phyloP scores from a whole-genome alignment of 1,140 invertebrate species.

The Coboldia fuscipes region DNA sequence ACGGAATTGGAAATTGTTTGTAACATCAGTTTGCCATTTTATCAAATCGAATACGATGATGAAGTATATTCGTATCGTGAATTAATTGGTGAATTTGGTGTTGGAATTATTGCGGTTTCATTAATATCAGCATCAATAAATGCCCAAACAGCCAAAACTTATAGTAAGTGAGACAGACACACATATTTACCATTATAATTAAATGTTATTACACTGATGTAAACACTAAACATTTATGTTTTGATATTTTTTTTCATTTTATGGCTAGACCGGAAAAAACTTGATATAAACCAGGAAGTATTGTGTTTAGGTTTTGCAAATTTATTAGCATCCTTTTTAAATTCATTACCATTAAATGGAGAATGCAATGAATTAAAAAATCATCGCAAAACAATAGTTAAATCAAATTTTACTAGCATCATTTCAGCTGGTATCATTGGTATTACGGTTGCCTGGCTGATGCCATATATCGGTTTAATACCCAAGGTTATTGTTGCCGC shows the following conservation, averaged over 20 bases:
- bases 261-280: too few species aligned
- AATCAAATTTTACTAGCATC: conserved; percentile 26
- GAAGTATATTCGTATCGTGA: conserved; percentile 34
- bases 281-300: conserved; percentile 55
- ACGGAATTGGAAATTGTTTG: too few species aligned
- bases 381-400: neutral
- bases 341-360: conserved; percentile 58
- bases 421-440: conserved; percentile 36
- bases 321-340: conserved; percentile 46
- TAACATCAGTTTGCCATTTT: conserved; percentile 34
- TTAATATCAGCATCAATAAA: conserved; percentile 64
- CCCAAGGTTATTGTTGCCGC: conserved; percentile 54
- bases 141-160: conserved; percentile 73
- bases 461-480: conserved; percentile 67
- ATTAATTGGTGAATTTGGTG: conserved; percentile 40
- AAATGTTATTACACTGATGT: too few species aligned
- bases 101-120: conserved; percentile 49
- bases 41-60: conserved; percentile 32
- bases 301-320: conserved; percentile 48
- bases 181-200: too few species aligned
- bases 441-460: conserved; percentile 46
- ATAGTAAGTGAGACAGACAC: conserved; percentile 30
- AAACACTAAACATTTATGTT: too few species aligned
- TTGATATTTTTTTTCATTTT: too few species aligned
- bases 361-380: conserved; percentile 9